phyloP scores from a whole-genome alignment of 2,113 vertebrate genomes.

The Brevimyrus niger region DNA sequence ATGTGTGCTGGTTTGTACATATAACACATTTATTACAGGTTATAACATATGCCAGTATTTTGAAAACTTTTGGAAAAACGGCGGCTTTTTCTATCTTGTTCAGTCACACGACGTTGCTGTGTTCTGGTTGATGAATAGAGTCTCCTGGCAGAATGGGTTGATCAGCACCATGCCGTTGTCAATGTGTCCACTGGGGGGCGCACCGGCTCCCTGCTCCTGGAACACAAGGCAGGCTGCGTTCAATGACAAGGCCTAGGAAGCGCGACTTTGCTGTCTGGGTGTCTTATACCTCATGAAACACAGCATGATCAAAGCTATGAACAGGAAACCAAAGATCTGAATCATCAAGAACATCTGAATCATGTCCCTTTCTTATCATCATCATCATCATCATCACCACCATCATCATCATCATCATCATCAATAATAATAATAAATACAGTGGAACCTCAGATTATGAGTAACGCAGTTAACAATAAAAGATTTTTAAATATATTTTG shows the following conservation, averaged over 20 bases:
- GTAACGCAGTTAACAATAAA: no score
- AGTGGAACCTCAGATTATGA: no score
- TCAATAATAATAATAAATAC: no score
- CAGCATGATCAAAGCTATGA: background rate
- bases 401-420: no score
- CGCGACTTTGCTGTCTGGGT: background rate
- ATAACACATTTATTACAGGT: conserved; percentile 66
- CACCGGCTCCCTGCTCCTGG: conserved; percentile 84
- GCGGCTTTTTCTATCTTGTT: conserved; percentile 35
- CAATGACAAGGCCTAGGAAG: background rate
- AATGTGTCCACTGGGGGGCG: conserved; percentile 88
- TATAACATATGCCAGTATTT: conserved; percentile 74
- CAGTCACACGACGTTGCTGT: conserved; percentile 45
- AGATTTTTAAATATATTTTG: no score
- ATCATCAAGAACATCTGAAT: conserved; percentile 49
- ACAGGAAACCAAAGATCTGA: conserved; percentile 42
- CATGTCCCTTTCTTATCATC: conserved; percentile 48
- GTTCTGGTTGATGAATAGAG: conserved; percentile 83
- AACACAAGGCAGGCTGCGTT: conserved; percentile 27
- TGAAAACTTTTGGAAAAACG: conserved; percentile 58
- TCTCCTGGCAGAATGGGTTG: conserved; percentile 98
- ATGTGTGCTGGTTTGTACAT: background rate
- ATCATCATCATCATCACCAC: background rate
- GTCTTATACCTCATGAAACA: background rate
- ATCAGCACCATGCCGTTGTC: conserved; percentile 92